These are phyloP conservation scores for Clostera curtula DNA, from an alignment of 2,888 invertebrate genomes.

Conservation along the genomic window DNA sequence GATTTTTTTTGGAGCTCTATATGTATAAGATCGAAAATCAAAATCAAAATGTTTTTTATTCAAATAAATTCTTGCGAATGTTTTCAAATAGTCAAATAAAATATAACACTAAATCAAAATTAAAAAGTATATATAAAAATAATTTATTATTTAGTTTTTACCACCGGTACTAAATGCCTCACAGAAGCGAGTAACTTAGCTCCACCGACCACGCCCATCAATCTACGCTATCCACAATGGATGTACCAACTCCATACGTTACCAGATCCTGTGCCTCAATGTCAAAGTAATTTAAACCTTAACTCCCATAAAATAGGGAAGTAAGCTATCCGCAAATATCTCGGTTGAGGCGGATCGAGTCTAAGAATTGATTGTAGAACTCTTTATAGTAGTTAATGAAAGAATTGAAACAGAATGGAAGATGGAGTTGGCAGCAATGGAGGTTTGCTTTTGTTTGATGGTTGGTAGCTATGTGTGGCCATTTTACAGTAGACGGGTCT, in stretches of 20 bases:
- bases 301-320: slow-evolving; percentile 16
- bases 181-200: slow-evolving; percentile 58
- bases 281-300: slow-evolving; percentile 24
- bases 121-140: no score
- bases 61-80: no score
- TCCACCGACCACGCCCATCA: slow-evolving; percentile 57
- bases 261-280: slow-evolving; percentile 21
- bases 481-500: background rate
- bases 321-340: slow-evolving; percentile 11
- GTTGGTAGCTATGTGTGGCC: background rate
- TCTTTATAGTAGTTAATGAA: slow-evolving; percentile 68
- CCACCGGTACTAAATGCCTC: no score
- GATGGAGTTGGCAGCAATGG: slow-evolving; percentile 27
- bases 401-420: slow-evolving; percentile 69
- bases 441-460: slow-evolving; percentile 12
- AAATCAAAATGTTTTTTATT: no score
- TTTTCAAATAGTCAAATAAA: no score
- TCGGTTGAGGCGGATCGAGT: slow-evolving; percentile 38
- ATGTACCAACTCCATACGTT: slow-evolving; percentile 55
- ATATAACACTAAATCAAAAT: no score
- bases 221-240: slow-evolving; percentile 68
- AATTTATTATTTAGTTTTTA: no score
- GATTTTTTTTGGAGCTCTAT: no score
- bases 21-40: no score
- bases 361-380: slow-evolving; percentile 65